A percentile compares a stretch with the other conserved stretches of the same genome.
phyloP scores from a whole-genome alignment of 1,140 invertebrate genomes.

The Harlomillsia oculata region DNA sequence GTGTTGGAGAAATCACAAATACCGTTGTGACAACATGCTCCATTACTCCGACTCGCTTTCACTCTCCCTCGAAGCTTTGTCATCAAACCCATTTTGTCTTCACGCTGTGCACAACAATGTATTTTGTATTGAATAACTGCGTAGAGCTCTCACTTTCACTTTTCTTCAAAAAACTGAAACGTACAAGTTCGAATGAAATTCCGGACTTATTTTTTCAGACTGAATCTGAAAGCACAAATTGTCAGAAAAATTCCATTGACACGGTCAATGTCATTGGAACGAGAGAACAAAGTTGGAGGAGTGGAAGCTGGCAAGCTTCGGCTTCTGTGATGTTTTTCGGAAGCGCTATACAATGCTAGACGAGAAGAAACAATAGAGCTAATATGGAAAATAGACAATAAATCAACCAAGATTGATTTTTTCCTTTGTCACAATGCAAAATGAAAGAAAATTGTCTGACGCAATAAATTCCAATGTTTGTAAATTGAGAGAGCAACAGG shows the following conservation, averaged over 20 bases:
- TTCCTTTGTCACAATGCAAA: not conserved
- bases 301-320: no score
- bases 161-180: not conserved
- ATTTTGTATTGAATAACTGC: not conserved
- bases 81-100: constrained; percentile 21
- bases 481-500: not conserved
- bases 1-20: constrained; percentile 1
- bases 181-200: not conserved
- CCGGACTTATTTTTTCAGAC: not conserved
- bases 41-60: not conserved
- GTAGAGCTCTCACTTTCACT: no score
- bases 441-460: not conserved
- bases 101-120: not conserved
- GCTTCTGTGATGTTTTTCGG: no score
- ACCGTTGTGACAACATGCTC: not conserved
- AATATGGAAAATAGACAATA: not conserved
- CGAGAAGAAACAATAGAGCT: not conserved
- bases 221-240: not conserved
- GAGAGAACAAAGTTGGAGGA: no score
- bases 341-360: no score
- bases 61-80: constrained; percentile 16
- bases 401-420: not conserved
- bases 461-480: not conserved
- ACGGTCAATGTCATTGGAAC: not conserved
- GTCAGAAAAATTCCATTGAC: not conserved